phyloP scores from a whole-genome alignment of 2,888 invertebrate species.

The Sicus ferrugineus region DNA sequence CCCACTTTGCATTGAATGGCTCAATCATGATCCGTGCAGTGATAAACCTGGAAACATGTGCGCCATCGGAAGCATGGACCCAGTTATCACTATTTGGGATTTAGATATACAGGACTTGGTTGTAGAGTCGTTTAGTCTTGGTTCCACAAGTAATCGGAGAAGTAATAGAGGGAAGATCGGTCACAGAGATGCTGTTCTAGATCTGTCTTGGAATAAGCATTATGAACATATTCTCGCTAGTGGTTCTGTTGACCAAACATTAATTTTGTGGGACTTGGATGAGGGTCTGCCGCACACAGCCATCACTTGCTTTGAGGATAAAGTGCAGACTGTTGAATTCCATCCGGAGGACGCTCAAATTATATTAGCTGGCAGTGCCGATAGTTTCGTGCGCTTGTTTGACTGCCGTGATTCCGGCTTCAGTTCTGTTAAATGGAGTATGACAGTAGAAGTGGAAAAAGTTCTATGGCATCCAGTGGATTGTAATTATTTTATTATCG shows the following conservation, averaged over 20 bases:
- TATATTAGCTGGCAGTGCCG: constrained; percentile 84
- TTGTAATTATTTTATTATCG: constrained; percentile 76
- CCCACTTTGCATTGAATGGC: constrained; percentile 92
- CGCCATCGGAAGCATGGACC: constrained; percentile 92
- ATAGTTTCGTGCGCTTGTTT: constrained; percentile 79
- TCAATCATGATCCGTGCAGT: constrained; percentile 82
- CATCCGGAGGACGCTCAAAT: constrained; percentile 84
- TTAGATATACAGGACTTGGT: constrained; percentile 90
- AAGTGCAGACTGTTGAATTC: constrained; percentile 86
- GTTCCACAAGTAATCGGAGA: constrained; percentile 76
- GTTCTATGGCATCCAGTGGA: constrained; percentile 84
- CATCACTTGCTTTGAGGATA: constrained; percentile 77
- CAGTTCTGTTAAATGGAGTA: constrained; percentile 70
- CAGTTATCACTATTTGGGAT: constrained; percentile 96
- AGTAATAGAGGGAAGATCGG: constrained; percentile 75
- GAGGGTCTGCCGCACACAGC: constrained; percentile 78
- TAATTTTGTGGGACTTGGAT: constrained; percentile 92
- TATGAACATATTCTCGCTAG: constrained; percentile 87
- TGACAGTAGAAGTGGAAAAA: constrained; percentile 81
- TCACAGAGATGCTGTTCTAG: constrained; percentile 90
- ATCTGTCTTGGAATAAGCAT: constrained; percentile 88
- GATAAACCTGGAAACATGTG: constrained; percentile 83
- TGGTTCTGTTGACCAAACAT: constrained; percentile 88
- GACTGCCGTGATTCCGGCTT: constrained; percentile 84
- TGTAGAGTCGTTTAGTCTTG: constrained; percentile 86